A percentile compares a stretch with the other conserved stretches of the same genome.
These are phyloP conservation scores for Alcedo quadribrachys DNA, from an alignment of 2,797 vertebrate genomes.

Conservation along the genomic window DNA sequence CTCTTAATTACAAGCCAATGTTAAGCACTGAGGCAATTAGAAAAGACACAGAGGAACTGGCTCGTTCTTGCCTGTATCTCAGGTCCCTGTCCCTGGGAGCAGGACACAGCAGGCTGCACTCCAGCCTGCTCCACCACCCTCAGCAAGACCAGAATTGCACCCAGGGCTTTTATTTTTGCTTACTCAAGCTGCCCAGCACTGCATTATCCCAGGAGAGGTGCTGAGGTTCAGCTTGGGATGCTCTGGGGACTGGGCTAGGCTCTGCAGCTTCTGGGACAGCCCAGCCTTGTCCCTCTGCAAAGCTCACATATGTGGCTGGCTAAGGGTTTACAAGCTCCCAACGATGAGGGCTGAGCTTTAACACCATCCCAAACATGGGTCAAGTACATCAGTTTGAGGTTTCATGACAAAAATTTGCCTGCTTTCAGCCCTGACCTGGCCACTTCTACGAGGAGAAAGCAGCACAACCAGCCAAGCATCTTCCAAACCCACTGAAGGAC, in stretches of 20 bases:
- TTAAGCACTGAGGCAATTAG: not conserved
- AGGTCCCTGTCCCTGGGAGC: not conserved
- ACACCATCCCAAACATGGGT: rapidly evolving
- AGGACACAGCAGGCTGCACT: not conserved
- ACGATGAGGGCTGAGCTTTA: not conserved
- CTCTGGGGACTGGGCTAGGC: not conserved
- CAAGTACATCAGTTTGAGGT: not conserved
- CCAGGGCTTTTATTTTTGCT: not conserved
- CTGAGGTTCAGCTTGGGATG: rapidly evolving
- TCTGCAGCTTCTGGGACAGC: rapidly evolving
- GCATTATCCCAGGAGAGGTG: rapidly evolving
- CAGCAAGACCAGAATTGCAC: not conserved
- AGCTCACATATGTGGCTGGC: rapidly evolving
- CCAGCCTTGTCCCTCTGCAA: not conserved
- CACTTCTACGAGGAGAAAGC: not conserved
- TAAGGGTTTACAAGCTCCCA: rapidly evolving
- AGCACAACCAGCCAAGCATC: not conserved
- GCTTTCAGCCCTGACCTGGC: not conserved
- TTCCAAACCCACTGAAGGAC: not conserved
- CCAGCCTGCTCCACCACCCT: not conserved
- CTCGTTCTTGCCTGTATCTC: rapidly evolving
- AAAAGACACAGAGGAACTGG: rapidly evolving
- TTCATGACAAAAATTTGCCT: not conserved
- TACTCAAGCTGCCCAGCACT: rapidly evolving
- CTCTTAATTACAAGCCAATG: not conserved